phyloP scores from a whole-genome alignment of 2,797 vertebrate genomes.

The Zalophus californianus region DNA sequence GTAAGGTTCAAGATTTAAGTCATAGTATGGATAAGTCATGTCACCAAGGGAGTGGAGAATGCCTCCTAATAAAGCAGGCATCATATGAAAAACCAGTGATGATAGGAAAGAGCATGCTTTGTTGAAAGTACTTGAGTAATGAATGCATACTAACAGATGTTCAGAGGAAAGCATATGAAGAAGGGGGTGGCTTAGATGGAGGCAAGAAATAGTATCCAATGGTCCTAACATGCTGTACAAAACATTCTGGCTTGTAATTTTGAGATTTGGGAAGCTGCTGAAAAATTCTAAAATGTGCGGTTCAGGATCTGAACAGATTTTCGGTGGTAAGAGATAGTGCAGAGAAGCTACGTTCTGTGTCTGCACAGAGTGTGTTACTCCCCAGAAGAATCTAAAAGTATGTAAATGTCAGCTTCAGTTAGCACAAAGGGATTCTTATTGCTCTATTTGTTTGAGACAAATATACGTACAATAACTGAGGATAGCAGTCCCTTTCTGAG shows the following conservation, averaged over 20 bases:
- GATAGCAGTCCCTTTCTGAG: background rate
- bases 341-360: background rate
- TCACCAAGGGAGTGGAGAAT: background rate
- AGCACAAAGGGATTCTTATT: background rate
- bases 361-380: background rate
- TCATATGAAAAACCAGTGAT: background rate
- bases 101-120: background rate
- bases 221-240: background rate
- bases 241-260: background rate
- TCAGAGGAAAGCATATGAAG: background rate
- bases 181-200: background rate
- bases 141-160: background rate
- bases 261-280: background rate
- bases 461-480: background rate
- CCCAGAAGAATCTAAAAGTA: background rate
- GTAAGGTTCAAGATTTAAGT: background rate
- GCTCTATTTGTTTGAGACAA: background rate
- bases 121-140: background rate
- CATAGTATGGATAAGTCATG: background rate
- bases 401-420: background rate
- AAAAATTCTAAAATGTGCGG: background rate
- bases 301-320: background rate
- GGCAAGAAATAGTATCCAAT: background rate
- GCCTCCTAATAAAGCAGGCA: background rate
- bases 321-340: background rate